phyloP scores from a whole-genome alignment of 1,140 invertebrate species.

The Xylocopa sonorina region DNA sequence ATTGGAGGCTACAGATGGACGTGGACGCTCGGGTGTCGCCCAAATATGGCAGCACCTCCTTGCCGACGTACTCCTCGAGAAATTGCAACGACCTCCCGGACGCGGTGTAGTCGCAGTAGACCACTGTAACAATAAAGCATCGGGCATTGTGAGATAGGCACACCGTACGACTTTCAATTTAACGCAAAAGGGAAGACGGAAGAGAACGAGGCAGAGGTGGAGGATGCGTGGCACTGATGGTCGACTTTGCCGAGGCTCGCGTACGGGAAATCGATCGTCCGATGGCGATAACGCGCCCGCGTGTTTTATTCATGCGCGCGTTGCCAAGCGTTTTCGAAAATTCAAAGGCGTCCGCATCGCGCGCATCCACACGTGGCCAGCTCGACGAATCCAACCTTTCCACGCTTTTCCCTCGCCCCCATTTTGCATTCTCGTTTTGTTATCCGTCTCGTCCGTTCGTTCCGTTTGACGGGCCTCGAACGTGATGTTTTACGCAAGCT shows the following conservation, averaged over 20 bases:
- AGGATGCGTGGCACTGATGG: background rate
- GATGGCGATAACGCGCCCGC: background rate
- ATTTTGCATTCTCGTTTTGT: background rate
- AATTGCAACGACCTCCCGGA: conserved; percentile 92
- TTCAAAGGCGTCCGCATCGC: background rate
- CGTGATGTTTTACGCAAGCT: background rate
- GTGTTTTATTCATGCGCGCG: conserved; percentile 32
- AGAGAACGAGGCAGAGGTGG: background rate
- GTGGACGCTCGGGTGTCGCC: conserved; percentile 94
- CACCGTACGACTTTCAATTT: too few species aligned
- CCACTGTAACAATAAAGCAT: conserved; percentile 83
- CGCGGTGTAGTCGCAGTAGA: conserved; percentile 93
- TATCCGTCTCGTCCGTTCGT: background rate
- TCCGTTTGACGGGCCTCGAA: too few species aligned
- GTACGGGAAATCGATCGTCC: conserved; percentile 19
- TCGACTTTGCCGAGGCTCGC: background rate
- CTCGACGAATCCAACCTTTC: background rate
- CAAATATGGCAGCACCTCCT: conserved; percentile 92
- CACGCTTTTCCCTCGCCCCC: background rate
- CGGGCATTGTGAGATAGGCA: background rate
- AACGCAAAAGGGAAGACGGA: background rate
- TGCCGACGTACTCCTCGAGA: conserved; percentile 92
- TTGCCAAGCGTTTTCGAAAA: conserved; percentile 21
- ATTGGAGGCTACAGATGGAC: conserved; percentile 92
- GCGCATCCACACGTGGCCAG: too few species aligned